Base-by-base conservation (phyloP, 2,113 vertebrate species). In the Tichodroma muraria region DNA sequence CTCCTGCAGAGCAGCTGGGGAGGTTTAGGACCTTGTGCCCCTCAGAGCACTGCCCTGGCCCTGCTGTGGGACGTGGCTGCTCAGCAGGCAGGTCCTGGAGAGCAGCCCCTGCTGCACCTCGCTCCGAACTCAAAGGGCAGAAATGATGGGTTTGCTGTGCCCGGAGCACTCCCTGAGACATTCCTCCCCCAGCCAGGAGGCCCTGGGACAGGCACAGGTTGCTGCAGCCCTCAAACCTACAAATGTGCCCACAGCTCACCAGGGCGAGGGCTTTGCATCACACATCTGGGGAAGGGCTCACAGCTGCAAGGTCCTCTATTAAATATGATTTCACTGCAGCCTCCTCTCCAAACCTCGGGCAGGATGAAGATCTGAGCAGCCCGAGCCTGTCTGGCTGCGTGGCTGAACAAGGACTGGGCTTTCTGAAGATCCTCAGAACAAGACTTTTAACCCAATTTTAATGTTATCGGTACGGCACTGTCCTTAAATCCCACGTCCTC, bases 1-100 rank as follows among this genome's bases (percentile, higher is more conserved):
- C 70, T 77, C 57, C 50, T 38, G 27, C 31, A 47, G 71, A 53
- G 13, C 87, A 57, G 61, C 80, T 65, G 83, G 35, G 30, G n/a
- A 37, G 37, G 27, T 38, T 78, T 2, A 42, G 71, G 78, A 8
- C 0, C 1, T 4, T 0, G 3, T 31, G 31, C 64, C 35, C 56
- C 70, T 33, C 54, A 56, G 54, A 33, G 49, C 59, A 7, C 44
- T 15, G 50, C 3, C 45, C n/a, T 38, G 70, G 64, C 50, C 38
- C 66, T 91, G 57, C 91, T n/a, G 56, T 25, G 37, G 75, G 56
- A n/a, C 20, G 45, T 38, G 53, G 42, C 56, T 44, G 72, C 78
- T 71, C 89, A 28, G 83, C 80, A 24, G 59, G 17, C 16, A 82
- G 47, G 28, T 68, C 49, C 80, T 53, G 24, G 27, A 90, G 84